Base-by-base conservation (phyloP, 1,140 invertebrate genomes). In the Calephelis virginiensis region DNA sequence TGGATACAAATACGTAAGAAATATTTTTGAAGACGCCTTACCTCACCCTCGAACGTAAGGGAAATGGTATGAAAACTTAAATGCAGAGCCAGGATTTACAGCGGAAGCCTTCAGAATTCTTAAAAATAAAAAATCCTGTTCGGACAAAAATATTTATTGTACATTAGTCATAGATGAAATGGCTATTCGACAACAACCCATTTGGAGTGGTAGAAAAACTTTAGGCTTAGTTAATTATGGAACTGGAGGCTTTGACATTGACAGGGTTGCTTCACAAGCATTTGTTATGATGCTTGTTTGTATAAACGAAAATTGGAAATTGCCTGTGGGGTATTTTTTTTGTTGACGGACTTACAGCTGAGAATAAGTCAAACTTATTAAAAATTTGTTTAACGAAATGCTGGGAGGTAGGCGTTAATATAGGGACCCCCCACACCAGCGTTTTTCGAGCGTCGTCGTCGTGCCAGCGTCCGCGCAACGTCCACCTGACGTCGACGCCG, bases 101-200 rank as follows among this genome's bases (percentile, higher is more conserved):
- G n/a, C 47, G 11, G 8, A 48, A 48, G 47, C 8, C 12, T 48
- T 48, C 0, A 28, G 28, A n/a, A 48, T 48, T 11, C 47, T 12
- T 61, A 6, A 43, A 38, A 38, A 61, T 38, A 38, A 37, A 61
- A 61, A 61, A 37, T 17, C 59, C 38, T 12, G n/a, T 61, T 37
- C 1, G 40, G 12, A 10, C 8, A 61, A 61, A 61, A 65, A 14
- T 46, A n/a, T 10, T 14, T 75, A 60, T 37, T 78, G 73, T 56
- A 37, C 66, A 64, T 68, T 87, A 60, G 66, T 78, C 12, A 68
- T 76, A 60, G 80, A 85, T 68, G 78, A 75, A 70, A 75, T 75
- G 66, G 45, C 66, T 45, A 75, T 75, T 63, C 53, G 70, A 45
- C 70, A 70, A 63, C 68, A 68, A 45, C 46, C 60, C 37, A 67